phyloP scores from a whole-genome alignment of 2,888 invertebrate genomes.

The Synanthedon vespiformis region DNA sequence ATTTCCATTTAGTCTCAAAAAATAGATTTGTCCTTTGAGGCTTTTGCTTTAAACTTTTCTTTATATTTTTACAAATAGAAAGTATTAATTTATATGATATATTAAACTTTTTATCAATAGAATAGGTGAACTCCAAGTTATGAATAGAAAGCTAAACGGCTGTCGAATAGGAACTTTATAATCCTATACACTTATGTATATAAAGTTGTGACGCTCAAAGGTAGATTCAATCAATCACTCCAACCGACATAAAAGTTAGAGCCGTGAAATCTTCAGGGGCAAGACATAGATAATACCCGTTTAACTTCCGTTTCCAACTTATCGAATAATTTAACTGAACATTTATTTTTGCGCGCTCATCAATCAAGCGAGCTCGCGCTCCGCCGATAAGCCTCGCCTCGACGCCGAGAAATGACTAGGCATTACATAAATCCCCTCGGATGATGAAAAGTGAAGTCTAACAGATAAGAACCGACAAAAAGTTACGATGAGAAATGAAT shows the following conservation, averaged over 20 bases:
- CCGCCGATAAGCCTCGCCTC: constrained; percentile 66
- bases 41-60: too few relatives aligned
- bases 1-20: too few relatives aligned
- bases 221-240: constrained; percentile 52
- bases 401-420: constrained; percentile 73
- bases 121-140: too few relatives aligned
- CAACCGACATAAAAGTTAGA: constrained; percentile 56
- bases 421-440: constrained; percentile 73
- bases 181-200: too few relatives aligned
- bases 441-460: constrained; percentile 73
- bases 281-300: constrained; percentile 72
- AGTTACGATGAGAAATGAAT: constrained; percentile 73
- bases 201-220: too few relatives aligned
- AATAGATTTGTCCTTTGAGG: too few relatives aligned
- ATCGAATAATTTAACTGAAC: constrained; percentile 73
- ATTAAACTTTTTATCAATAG: too few relatives aligned
- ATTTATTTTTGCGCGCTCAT: constrained; percentile 73
- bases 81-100: too few relatives aligned
- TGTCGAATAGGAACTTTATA: too few relatives aligned
- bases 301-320: constrained; percentile 73
- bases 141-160: too few relatives aligned
- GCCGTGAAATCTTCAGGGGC: constrained; percentile 64
- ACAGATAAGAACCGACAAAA: constrained; percentile 73
- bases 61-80: too few relatives aligned
- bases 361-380: constrained; percentile 68